Evolutionary conservation across 1,140 invertebrate genomes (phyloP).

Genomic region (Drosophila setifemur): DNA sequence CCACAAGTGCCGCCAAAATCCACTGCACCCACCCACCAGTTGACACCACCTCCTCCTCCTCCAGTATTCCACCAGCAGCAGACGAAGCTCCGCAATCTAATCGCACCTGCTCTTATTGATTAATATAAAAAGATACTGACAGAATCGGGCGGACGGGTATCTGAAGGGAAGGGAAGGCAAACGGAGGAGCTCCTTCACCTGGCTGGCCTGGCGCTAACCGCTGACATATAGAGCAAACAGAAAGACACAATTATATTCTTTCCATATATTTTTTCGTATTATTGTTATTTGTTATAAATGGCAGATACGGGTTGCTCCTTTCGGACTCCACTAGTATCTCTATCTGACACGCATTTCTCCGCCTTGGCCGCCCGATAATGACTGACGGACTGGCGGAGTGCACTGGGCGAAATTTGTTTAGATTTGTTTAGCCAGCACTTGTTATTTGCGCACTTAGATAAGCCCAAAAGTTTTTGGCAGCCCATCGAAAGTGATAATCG

Average conservation of each 20-base stretch:
- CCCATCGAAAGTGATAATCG: constrained; percentile 63
- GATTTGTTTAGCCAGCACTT: neutral
- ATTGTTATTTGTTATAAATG: constrained; percentile 55
- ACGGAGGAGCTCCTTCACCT: constrained; percentile 1
- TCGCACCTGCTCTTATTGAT: constrained; percentile 70
- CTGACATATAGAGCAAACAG: constrained; percentile 52
- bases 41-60: too few species aligned
- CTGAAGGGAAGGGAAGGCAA: constrained; percentile 19
- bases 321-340: constrained; percentile 7
- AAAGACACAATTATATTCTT: constrained; percentile 49
- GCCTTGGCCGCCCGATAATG: constrained; percentile 26
- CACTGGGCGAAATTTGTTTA: constrained; percentile 47
- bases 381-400: constrained; percentile 40
- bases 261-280: constrained; percentile 60
- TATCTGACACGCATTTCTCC: constrained; percentile 58
- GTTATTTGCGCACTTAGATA: constrained; percentile 69
- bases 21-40: neutral
- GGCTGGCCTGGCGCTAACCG: constrained; percentile 49
- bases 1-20: too few species aligned
- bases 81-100: constrained; percentile 56
- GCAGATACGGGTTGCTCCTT: constrained; percentile 42
- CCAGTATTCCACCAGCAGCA: constrained; percentile 1
- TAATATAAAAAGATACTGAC: constrained; percentile 68
- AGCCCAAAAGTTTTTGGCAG: constrained; percentile 53
- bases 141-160: constrained; percentile 34